Percentiles rank a stretch among this genome's conserved stretches.
phyloP scores from a whole-genome alignment of 23 tunicate genomes.

The Clavelina lepadiformis region DNA sequence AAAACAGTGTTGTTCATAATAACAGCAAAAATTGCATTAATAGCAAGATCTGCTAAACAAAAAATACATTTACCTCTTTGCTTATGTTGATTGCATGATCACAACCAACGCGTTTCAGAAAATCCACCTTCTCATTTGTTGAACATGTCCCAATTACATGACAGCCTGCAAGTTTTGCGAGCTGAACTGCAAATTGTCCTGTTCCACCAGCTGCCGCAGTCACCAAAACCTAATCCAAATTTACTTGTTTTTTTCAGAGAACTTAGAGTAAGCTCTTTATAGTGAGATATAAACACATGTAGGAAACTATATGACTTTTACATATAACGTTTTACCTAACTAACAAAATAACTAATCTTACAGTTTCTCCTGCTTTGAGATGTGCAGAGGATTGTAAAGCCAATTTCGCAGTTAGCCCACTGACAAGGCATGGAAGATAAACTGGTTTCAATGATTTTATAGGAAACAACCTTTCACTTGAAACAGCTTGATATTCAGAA shows the following conservation, averaged over 20 bases:
- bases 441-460: slow-evolving; percentile 46
- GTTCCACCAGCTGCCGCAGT: slow-evolving; percentile 99
- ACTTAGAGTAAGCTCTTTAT: neutral
- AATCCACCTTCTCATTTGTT: slow-evolving; percentile 67
- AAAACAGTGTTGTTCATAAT: too few species aligned
- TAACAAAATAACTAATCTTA: slow-evolving; percentile 14
- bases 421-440: slow-evolving; percentile 77
- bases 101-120: slow-evolving; percentile 90
- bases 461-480: slow-evolving; percentile 28
- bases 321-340: too few species aligned
- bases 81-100: slow-evolving; percentile 76
- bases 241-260: too few species aligned
- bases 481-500: slow-evolving; percentile 69
- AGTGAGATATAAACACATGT: neutral
- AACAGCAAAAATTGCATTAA: too few species aligned
- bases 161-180: slow-evolving; percentile 92
- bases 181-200: slow-evolving; percentile 98
- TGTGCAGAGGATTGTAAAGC: slow-evolving; percentile 52
- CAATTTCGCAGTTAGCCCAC: slow-evolving; percentile 93
- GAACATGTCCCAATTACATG: slow-evolving; percentile 98
- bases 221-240: slow-evolving; percentile 54
- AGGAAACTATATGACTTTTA: neutral
- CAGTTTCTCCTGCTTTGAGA: slow-evolving; percentile 60
- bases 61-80: slow-evolving; percentile 26
- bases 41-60: too few species aligned